Evolutionary conservation across 2,797 vertebrate species (phyloP).

Genomic region (Anabas testudineus): DNA sequence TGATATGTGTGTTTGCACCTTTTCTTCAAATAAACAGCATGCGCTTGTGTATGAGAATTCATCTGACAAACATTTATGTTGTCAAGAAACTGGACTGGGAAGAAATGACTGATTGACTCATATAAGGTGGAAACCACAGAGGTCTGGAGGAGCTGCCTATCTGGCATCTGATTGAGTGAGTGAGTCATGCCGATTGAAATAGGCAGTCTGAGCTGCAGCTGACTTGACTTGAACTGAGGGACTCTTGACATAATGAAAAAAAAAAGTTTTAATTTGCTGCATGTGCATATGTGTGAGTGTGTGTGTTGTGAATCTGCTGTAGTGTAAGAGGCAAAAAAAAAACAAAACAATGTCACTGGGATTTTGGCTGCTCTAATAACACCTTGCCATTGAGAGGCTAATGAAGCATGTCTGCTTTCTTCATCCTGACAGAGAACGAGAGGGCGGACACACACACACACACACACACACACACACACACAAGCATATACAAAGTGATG

Average conservation of each 20-base stretch:
- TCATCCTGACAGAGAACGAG: constrained; percentile 75
- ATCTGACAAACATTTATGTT: constrained; percentile 60
- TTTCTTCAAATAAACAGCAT: constrained; percentile 2
- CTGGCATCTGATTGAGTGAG: constrained; percentile 71
- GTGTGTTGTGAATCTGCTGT: constrained; percentile 33
- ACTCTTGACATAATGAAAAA: constrained; percentile 47
- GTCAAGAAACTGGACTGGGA: constrained; percentile 55
- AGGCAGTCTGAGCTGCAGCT: constrained; percentile 59
- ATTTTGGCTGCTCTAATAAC: constrained; percentile 80
- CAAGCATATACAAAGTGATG: constrained; percentile 33
- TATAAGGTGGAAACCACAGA: constrained; percentile 66
- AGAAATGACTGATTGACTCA: constrained; percentile 73
- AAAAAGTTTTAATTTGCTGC: constrained; percentile 66
- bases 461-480: constrained; percentile 35
- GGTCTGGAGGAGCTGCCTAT: constrained; percentile 66
- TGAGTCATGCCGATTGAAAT: constrained; percentile 78
- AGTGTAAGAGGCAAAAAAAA: constrained; percentile 49
- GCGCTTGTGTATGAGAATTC: constrained; percentile 30
- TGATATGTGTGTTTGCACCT: background rate
- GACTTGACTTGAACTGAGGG: constrained; percentile 49
- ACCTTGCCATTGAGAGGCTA: constrained; percentile 85
- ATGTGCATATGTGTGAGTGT: constrained; percentile 17
- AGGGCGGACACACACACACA: constrained; percentile 52
- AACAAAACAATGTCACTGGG: constrained; percentile 53
- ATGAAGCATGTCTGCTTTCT: constrained; percentile 82